Conservation (phyloP, 2,113 vertebrate genomes). For the Phyllostomus discolor region DNA sequence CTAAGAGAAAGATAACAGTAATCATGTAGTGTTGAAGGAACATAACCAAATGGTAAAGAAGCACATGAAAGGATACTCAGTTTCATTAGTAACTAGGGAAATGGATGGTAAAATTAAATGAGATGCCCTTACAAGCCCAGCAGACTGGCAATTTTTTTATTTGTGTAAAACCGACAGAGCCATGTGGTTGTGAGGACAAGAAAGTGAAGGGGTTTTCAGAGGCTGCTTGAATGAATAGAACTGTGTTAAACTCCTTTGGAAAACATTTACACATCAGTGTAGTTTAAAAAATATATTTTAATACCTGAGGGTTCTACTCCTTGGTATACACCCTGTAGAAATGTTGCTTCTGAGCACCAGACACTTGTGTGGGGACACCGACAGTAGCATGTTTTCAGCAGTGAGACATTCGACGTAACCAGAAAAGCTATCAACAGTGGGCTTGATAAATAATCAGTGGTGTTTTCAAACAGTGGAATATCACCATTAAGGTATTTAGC, state of each 20-base stretch:
- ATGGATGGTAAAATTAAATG: neutral
- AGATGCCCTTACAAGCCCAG: neutral
- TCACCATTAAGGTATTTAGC: neutral
- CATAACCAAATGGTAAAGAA: neutral
- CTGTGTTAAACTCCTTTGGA: neutral
- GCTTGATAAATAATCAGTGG: neutral
- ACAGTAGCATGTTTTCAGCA: neutral
- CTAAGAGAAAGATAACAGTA: neutral
- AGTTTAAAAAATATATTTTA: neutral
- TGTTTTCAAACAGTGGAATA: neutral
- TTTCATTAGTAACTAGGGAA: neutral
- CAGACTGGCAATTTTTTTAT: neutral
- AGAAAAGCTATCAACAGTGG: neutral
- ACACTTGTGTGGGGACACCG: neutral
- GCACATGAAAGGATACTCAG: neutral
- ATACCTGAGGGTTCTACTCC: neutral
- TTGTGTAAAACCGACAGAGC: neutral
- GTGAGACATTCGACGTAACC: neutral
- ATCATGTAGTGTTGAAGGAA: neutral
- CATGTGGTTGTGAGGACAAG: neutral
- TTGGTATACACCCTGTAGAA: neutral
- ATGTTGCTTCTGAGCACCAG: neutral
- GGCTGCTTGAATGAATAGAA: neutral
- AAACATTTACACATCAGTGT: neutral
- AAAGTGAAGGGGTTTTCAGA: neutral